phyloP scores from a whole-genome alignment of 2,797 vertebrate species.

The Anableps anableps region DNA sequence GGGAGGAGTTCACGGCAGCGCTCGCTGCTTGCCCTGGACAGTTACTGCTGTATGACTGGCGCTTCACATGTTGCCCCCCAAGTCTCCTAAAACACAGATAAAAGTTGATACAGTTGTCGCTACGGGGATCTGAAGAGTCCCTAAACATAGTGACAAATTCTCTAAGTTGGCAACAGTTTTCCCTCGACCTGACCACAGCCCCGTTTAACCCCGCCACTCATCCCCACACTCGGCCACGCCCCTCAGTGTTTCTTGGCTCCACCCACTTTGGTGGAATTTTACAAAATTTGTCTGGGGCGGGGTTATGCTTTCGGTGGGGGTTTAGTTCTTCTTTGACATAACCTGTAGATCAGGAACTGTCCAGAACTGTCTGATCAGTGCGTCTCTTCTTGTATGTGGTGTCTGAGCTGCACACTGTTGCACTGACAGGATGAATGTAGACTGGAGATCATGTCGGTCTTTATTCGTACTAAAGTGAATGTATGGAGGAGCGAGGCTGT shows the following conservation, averaged over 20 bases:
- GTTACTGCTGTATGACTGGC: too few relatives aligned
- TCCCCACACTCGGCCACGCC: not conserved
- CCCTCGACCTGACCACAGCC: too few relatives aligned
- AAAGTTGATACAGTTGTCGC: not conserved
- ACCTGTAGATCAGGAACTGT: not conserved
- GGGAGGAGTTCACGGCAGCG: too few relatives aligned
- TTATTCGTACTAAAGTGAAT: slow-evolving; percentile 56
- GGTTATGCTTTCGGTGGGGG: not conserved
- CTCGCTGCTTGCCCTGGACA: too few relatives aligned
- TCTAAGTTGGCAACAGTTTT: not conserved
- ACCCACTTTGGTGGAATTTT: not conserved
- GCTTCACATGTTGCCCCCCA: too few relatives aligned
- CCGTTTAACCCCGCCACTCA: not conserved
- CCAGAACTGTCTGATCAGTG: not conserved
- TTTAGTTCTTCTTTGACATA: not conserved
- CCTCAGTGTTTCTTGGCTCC: too few relatives aligned
- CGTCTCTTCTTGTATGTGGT: not conserved
- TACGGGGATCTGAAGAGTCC: too few relatives aligned
- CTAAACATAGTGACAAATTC: not conserved
- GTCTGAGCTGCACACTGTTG: slow-evolving; percentile 3
- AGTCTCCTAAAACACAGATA: too few relatives aligned
- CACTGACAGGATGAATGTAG: slow-evolving; percentile 68
- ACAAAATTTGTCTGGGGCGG: not conserved
- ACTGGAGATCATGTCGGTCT: slow-evolving; percentile 8
- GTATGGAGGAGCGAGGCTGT: slow-evolving; percentile 30